These are phyloP conservation scores for Andrena hattorfiana DNA, from an alignment of 2,888 invertebrate genomes.

Conservation along the genomic window DNA sequence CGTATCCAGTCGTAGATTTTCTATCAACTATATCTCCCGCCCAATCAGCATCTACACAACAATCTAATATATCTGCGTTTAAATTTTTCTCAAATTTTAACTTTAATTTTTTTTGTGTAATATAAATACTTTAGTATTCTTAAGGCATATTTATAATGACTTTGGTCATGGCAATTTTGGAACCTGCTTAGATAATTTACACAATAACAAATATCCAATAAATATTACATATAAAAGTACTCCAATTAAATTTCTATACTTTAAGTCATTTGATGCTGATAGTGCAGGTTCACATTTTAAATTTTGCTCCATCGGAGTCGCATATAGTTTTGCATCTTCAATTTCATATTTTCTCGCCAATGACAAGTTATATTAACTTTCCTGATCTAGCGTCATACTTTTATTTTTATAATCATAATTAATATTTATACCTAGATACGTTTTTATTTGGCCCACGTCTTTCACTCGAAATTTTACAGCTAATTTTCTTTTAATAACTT, in stretches of 20 bases:
- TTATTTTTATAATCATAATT: conserved; percentile 29
- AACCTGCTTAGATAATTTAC: conserved; percentile 58
- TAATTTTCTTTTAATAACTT: conserved; percentile 28
- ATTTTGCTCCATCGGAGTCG: conserved; percentile 39
- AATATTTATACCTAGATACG: conserved; percentile 27
- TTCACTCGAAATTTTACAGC: conserved; percentile 39
- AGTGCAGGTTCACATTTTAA: conserved; percentile 9
- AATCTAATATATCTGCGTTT: conserved; percentile 44
- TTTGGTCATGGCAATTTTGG: conserved; percentile 47
- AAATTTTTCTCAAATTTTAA: conserved; percentile 31
- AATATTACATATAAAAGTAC: conserved; percentile 49
- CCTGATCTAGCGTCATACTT: conserved; percentile 28
- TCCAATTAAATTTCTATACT: conserved; percentile 58
- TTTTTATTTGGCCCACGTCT: conserved; percentile 40
- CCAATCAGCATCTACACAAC: conserved; percentile 20
- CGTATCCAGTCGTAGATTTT: neutral
- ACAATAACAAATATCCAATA: conserved; percentile 46
- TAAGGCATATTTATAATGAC: conserved; percentile 50
- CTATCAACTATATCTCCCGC: neutral
- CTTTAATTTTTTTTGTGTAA: conserved; percentile 49
- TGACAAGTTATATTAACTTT: conserved; percentile 36
- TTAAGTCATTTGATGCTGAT: neutral
- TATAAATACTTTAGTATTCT: conserved; percentile 56
- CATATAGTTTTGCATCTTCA: neutral
- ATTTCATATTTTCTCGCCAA: conserved; percentile 24